Evolutionary conservation across 2,113 vertebrate genomes (phyloP).

Genomic region (Nettapus auritus): DNA sequence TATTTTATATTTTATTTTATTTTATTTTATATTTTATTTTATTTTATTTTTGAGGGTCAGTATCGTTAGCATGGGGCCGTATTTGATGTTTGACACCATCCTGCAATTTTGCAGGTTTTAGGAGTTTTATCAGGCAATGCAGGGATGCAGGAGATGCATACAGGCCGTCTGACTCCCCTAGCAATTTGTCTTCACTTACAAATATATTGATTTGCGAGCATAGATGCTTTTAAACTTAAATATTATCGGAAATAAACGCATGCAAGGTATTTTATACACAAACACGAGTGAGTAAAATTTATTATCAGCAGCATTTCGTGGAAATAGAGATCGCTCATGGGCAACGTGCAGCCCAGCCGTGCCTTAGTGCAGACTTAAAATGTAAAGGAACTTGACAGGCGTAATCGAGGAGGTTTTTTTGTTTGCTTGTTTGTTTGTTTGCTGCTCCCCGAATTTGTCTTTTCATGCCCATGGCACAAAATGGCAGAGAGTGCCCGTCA

Average conservation of each 20-base stretch:
- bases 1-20: background rate
- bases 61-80: fast-evolving
- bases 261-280: background rate
- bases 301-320: background rate
- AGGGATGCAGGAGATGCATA: background rate
- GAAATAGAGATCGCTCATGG: fast-evolving
- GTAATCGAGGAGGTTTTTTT: fast-evolving
- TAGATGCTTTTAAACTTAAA: background rate
- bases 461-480: fast-evolving
- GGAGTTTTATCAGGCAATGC: background rate
- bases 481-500: fast-evolving
- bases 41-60: background rate
- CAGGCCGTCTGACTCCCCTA: background rate
- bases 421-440: too few relatives aligned
- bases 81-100: background rate
- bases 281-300: background rate
- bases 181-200: background rate
- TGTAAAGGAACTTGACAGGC: background rate
- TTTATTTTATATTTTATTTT: background rate
- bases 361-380: background rate
- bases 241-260: fast-evolving
- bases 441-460: background rate
- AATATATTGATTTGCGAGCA: background rate
- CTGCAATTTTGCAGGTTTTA: background rate
- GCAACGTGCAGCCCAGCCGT: fast-evolving